Evolutionary conservation across 2,888 invertebrate genomes (phyloP).

Genomic region (Euspilapteryx auroguttella): DNA sequence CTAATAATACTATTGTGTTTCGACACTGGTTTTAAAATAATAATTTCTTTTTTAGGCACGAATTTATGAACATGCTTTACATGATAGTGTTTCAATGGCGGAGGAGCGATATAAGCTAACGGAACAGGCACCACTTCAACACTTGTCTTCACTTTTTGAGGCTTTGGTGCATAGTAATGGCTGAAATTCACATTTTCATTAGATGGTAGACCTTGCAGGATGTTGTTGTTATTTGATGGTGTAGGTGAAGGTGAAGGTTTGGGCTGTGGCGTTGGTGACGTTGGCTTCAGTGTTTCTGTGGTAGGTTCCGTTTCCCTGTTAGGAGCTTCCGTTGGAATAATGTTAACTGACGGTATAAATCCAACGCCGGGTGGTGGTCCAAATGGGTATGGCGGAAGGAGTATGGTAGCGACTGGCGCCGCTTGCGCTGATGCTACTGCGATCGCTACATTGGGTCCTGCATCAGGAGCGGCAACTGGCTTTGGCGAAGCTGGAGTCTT

Average conservation of each 20-base stretch:
- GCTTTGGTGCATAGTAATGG: conserved; percentile 11
- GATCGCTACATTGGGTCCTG: conserved; percentile 35
- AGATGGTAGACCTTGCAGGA: conserved; percentile 33
- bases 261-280: conserved; percentile 17
- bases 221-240: conserved; percentile 31
- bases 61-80: conserved; percentile 27
- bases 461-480: neutral
- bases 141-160: conserved; percentile 30
- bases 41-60: conserved; percentile 30
- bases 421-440: conserved; percentile 46
- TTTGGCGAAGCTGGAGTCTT: neutral
- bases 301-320: conserved; percentile 16
- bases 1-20: neutral
- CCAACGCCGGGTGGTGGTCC: conserved; percentile 34
- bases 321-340: conserved; percentile 17
- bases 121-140: conserved; percentile 46
- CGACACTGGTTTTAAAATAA: conserved; percentile 27
- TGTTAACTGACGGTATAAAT: conserved; percentile 20
- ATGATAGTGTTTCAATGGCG: conserved; percentile 14
- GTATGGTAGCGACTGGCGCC: conserved; percentile 41
- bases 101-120: conserved; percentile 40
- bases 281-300: conserved; percentile 13
- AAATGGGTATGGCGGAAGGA: conserved; percentile 45
- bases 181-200: conserved; percentile 18
- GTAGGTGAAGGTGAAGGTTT: conserved; percentile 24